These are phyloP conservation scores for Nannoperca obscura DNA, from an alignment of 2,797 vertebrate species.

Conservation along the genomic window DNA sequence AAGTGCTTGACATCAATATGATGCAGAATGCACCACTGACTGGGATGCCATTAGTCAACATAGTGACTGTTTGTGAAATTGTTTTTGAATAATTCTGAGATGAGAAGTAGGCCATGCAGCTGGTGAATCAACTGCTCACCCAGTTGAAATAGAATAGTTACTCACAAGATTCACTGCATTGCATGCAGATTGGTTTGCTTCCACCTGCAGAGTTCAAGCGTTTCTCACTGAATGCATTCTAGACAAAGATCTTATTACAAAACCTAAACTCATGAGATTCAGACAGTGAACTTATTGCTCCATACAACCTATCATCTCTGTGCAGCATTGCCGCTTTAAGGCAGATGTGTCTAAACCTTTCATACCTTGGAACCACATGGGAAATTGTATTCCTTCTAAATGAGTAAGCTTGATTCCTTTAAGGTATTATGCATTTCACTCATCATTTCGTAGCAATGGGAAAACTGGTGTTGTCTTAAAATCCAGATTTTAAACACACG, in stretches of 20 bases:
- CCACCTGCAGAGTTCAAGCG: slow-evolving; percentile 1
- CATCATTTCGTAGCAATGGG: not conserved
- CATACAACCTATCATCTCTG: not conserved
- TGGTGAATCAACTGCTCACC: slow-evolving; percentile 7
- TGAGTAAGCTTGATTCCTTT: not conserved
- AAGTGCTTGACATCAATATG: slow-evolving; percentile 15
- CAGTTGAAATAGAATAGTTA: not conserved
- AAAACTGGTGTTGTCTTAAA: not conserved
- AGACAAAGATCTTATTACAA: slow-evolving; percentile 5
- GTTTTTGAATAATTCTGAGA: not conserved
- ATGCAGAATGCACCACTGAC: slow-evolving; percentile 4
- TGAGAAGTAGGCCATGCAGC: slow-evolving; percentile 8
- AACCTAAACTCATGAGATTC: not conserved
- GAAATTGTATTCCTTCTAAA: slow-evolving; percentile 1
- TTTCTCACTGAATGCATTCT: not conserved
- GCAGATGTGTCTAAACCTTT: not conserved
- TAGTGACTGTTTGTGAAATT: not conserved
- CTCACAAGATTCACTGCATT: not conserved
- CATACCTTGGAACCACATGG: not conserved
- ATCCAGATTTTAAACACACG: not conserved
- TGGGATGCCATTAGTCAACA: slow-evolving; percentile 3
- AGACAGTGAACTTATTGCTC: not conserved
- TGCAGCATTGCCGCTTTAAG: not conserved
- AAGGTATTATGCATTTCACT: not conserved
- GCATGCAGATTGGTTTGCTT: not conserved